phyloP scores from a whole-genome alignment of 2,888 invertebrate genomes.

The Nemotelus nigrinus region DNA sequence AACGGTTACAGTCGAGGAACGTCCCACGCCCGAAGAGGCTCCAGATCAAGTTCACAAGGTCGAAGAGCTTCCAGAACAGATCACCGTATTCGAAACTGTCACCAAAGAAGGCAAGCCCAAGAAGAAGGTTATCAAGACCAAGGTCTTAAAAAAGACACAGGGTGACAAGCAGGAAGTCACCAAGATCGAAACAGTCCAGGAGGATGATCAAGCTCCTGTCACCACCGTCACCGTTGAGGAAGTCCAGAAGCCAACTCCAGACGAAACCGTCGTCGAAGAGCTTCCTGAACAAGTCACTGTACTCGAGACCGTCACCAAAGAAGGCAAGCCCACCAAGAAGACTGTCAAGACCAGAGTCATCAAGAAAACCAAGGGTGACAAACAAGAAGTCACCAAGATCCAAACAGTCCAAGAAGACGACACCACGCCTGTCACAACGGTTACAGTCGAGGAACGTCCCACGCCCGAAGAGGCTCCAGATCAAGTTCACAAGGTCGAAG shows the following conservation, averaged over 20 bases:
- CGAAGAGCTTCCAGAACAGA: too few relatives aligned
- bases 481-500: conserved; percentile 41
- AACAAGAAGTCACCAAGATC: conserved; percentile 56
- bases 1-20: too few relatives aligned
- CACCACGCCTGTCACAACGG: conserved; percentile 57
- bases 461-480: conserved; percentile 58
- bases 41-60: too few relatives aligned
- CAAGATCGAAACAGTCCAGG: too few relatives aligned
- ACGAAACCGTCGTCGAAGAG: conserved; percentile 50
- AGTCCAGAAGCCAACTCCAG: conserved; percentile 12
- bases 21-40: too few relatives aligned
- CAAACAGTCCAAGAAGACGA: conserved; percentile 57
- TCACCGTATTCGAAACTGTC: too few relatives aligned
- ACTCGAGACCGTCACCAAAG: conserved; percentile 54
- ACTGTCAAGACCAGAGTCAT: conserved; percentile 59
- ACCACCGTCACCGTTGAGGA: too few relatives aligned
- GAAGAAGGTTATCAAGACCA: too few relatives aligned
- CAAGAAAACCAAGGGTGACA: conserved; percentile 56
- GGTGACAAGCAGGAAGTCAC: too few relatives aligned
- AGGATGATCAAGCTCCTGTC: too few relatives aligned
- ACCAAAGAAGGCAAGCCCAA: too few relatives aligned
- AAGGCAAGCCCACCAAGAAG: conserved; percentile 57
- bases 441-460: conserved; percentile 55
- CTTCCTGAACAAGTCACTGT: conserved; percentile 54
- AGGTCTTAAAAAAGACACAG: too few relatives aligned